Evolutionary conservation across 1,140 invertebrate genomes (phyloP).

Genomic region (Homalodisca vitripennis): DNA sequence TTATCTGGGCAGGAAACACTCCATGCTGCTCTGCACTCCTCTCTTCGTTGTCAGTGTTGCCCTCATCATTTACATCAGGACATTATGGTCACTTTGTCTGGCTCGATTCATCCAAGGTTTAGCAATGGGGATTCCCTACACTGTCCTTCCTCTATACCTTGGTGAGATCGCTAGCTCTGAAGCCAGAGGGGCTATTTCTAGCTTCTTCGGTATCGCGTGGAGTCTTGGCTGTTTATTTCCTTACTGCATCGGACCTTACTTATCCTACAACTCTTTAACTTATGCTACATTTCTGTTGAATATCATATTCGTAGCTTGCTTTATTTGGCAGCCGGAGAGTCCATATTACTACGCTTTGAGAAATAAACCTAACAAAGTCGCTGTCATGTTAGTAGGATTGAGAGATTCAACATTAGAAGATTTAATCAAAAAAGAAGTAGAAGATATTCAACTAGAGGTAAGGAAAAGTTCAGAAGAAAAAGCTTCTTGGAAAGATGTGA

Average conservation of each 20-base stretch:
- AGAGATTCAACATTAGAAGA: conserved; percentile 46
- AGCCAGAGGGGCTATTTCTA: conserved; percentile 53
- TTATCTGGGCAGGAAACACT: conserved; percentile 34
- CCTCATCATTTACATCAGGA: not conserved
- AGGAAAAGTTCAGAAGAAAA: conserved; percentile 35
- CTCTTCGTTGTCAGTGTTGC: not conserved
- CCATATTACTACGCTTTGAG: conserved; percentile 67
- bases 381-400: conserved; percentile 62
- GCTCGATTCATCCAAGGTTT: conserved; percentile 45
- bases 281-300: conserved; percentile 61
- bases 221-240: conserved; percentile 68
- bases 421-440: conserved; percentile 39
- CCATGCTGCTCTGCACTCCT: conserved; percentile 21
- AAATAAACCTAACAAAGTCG: conserved; percentile 59
- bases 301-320: conserved; percentile 62
- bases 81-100: conserved; percentile 27
- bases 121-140: conserved; percentile 69
- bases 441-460: conserved; percentile 34
- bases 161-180: conserved; percentile 66
- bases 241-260: conserved; percentile 72
- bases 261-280: conserved; percentile 65
- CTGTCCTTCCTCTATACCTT: conserved; percentile 78
- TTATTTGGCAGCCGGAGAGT: conserved; percentile 77
- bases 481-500: conserved; percentile 35
- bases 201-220: conserved; percentile 77